These are phyloP conservation scores for Callorhinus ursinus DNA, from an alignment of 2,113 vertebrate species.

Conservation along the genomic window DNA sequence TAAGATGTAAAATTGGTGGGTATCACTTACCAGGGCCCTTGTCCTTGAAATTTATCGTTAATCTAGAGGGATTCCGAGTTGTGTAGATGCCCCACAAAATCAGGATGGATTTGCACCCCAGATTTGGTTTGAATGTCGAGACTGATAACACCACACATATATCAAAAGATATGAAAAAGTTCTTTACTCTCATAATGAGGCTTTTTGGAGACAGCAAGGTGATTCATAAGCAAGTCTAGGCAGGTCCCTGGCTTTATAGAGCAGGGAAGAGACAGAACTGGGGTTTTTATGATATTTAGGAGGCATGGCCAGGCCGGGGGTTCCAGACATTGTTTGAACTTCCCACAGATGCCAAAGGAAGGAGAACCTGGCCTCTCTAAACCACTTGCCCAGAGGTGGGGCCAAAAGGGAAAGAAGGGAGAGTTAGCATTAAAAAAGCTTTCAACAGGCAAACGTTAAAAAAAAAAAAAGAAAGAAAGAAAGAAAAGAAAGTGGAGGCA, in stretches of 20 bases:
- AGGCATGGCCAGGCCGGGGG: rapidly evolving
- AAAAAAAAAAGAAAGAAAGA: background rate
- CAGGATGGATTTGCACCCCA: background rate
- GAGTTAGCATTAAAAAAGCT: background rate
- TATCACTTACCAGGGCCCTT: background rate
- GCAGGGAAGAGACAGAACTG: background rate
- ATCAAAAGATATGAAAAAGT: background rate
- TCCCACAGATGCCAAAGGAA: background rate
- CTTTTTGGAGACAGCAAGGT: background rate
- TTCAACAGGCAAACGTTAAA: background rate
- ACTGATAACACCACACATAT: background rate
- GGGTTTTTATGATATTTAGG: background rate
- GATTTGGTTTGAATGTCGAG: background rate
- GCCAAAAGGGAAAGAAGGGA: background rate
- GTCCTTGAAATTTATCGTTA: background rate
- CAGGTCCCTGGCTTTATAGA: background rate
- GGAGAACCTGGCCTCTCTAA: background rate
- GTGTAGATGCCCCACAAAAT: background rate
- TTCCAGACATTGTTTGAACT: background rate
- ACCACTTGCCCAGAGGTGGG: background rate
- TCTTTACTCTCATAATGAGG: background rate
- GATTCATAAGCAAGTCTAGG: background rate
- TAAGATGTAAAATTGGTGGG: background rate
- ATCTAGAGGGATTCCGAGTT: background rate
- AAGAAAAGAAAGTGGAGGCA: background rate